A percentile compares a stretch with the other conserved stretches of the same genome.
Conservation (phyloP, 2,888 invertebrate species). For the Pantelozetes paolii region DNA sequence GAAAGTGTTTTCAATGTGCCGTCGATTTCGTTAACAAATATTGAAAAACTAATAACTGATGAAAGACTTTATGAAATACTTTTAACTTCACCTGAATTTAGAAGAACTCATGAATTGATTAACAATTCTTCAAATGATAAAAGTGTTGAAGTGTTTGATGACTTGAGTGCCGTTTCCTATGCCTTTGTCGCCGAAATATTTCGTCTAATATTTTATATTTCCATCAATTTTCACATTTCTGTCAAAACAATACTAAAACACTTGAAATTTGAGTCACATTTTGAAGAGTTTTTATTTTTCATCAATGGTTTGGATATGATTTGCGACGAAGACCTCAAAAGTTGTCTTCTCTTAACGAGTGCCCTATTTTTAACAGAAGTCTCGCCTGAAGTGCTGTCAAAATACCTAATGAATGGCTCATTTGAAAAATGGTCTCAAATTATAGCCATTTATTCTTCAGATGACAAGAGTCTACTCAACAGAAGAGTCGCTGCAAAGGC, state of each 20-base stretch:
- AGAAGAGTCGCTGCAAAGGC: background rate
- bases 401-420: background rate
- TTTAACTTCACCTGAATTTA: conserved; percentile 13
- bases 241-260: background rate
- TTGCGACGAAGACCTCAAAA: background rate
- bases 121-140: background rate
- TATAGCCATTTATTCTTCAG: background rate
- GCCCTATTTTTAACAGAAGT: background rate
- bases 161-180: background rate
- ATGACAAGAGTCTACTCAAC: background rate
- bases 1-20: conserved; percentile 20
- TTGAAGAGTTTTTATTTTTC: background rate
- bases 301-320: background rate
- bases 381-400: background rate
- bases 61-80: conserved; percentile 2
- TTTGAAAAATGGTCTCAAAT: conserved; percentile 26
- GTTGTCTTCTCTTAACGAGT: conserved; percentile 1
- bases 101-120: background rate
- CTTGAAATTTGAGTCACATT: background rate
- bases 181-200: conserved; percentile 19
- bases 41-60: conserved; percentile 2
- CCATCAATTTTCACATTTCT: background rate
- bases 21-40: background rate
- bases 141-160: background rate
- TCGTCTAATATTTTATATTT: conserved; percentile 12